Percentiles rank a stretch among this genome's conserved stretches.
Conservation (phyloP, 1,140 invertebrate species). For the Colletes gigas region DNA sequence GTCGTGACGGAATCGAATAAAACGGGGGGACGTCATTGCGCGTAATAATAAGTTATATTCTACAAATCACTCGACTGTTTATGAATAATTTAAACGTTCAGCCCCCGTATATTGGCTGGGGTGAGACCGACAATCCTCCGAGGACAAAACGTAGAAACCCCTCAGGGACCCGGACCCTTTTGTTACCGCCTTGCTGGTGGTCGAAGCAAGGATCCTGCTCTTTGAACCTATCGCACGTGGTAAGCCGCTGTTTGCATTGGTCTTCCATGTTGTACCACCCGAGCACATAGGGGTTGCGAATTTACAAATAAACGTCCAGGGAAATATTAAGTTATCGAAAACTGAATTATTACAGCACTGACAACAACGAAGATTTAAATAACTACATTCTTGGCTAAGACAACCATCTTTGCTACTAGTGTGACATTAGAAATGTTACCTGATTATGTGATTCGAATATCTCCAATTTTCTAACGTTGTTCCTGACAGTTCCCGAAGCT, state of each 20-base stretch:
- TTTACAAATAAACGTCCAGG: not conserved
- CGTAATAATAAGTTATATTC: slow-evolving; percentile 73
- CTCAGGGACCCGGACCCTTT: slow-evolving; percentile 57
- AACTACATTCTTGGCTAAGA: too few relatives aligned
- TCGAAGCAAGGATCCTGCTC: slow-evolving; percentile 49
- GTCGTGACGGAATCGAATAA: slow-evolving; percentile 59
- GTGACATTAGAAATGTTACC: too few relatives aligned
- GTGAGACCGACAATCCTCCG: slow-evolving; percentile 58
- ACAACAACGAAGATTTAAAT: too few relatives aligned
- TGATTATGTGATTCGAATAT: too few relatives aligned
- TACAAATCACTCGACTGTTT: slow-evolving; percentile 74
- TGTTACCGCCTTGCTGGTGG: slow-evolving; percentile 60
- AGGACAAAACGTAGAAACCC: slow-evolving; percentile 61
- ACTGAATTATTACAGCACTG: too few relatives aligned
- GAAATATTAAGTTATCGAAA: not conserved
- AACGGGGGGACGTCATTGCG: slow-evolving; percentile 57
- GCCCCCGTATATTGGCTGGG: slow-evolving; percentile 63
- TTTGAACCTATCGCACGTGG: slow-evolving; percentile 60
- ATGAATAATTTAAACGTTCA: slow-evolving; percentile 75
- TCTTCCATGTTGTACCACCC: slow-evolving; percentile 42
- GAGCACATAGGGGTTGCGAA: not conserved
- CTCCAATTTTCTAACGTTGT: not conserved
- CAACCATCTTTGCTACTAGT: too few relatives aligned
- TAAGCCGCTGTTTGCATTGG: slow-evolving; percentile 61
- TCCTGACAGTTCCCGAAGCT: not conserved